These are phyloP conservation scores for Pachydiplax longipennis DNA, from an alignment of 2,888 invertebrate genomes.

Conservation along the genomic window DNA sequence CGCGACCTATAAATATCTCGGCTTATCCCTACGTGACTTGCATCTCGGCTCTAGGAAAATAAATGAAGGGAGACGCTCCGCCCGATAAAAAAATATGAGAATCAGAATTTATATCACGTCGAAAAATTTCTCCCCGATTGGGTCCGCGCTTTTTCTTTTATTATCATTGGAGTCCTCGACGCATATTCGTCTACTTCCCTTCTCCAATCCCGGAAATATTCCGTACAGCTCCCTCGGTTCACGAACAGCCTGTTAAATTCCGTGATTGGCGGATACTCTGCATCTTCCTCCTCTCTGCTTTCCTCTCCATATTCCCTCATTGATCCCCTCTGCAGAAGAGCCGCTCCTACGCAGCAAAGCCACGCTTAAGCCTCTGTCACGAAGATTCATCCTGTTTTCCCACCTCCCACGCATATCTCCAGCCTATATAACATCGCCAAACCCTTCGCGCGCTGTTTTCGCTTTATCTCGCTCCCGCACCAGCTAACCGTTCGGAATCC, in stretches of 20 bases:
- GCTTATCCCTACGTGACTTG: conserved; percentile 13
- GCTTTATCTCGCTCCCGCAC: neutral
- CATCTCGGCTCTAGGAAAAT: neutral
- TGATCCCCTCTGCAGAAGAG: neutral
- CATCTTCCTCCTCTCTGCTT: neutral
- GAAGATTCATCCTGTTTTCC: conserved; percentile 7
- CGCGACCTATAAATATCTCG: conserved; percentile 20
- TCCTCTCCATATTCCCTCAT: neutral
- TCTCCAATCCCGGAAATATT: neutral
- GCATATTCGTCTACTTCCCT: neutral
- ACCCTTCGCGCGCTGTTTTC: conserved; percentile 7
- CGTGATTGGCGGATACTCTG: conserved; percentile 19
- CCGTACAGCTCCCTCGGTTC: neutral
- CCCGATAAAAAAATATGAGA: neutral
- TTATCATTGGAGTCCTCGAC: neutral
- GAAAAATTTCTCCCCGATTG: neutral
- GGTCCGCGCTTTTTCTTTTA: neutral
- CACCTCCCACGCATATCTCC: neutral
- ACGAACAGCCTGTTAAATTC: neutral
- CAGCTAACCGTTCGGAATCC: neutral
- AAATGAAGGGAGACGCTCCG: neutral
- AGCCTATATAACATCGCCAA: neutral
- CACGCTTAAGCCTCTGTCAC: conserved; percentile 32
- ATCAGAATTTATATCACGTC: neutral
- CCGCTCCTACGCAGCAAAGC: neutral